A percentile compares a stretch with the other conserved stretches of the same genome.
Conservation (phyloP, 1,140 invertebrate species). For the Hydropsyche tenuis region DNA sequence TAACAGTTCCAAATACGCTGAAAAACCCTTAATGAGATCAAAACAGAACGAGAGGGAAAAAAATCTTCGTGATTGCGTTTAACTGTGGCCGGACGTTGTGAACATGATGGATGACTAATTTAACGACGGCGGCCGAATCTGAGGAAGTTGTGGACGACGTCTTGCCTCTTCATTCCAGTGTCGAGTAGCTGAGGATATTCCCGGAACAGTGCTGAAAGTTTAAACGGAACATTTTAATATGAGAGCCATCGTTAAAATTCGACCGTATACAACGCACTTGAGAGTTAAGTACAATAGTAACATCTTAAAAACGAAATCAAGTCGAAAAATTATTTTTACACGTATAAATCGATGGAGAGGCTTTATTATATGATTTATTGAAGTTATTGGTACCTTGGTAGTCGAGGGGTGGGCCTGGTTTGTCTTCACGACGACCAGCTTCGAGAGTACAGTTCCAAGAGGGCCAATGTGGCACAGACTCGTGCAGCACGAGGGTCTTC, state of each 20-base stretch:
- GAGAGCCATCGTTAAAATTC: no score
- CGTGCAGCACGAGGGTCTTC: constrained; percentile 59
- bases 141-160: constrained; percentile 82
- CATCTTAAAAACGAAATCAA: no score
- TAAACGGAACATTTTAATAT: no score
- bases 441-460: constrained; percentile 61
- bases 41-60: not conserved
- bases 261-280: no score
- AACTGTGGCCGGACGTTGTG: constrained; percentile 40
- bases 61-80: constrained; percentile 15
- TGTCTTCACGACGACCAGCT: constrained; percentile 54
- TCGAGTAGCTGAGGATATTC: constrained; percentile 63
- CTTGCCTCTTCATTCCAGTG: constrained; percentile 76
- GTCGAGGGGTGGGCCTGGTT: constrained; percentile 44
- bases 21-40: not conserved
- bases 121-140: constrained; percentile 75
- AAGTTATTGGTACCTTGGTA: constrained; percentile 38
- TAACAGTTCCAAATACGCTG: no score
- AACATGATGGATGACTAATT: constrained; percentile 14
- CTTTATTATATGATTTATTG: no score
- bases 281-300: no score
- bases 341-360: no score
- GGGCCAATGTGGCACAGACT: constrained; percentile 61
- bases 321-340: no score
- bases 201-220: constrained; percentile 57